These are phyloP conservation scores for Pseudorasbora parva DNA, from an alignment of 2,113 vertebrate genomes.

Conservation along the genomic window DNA sequence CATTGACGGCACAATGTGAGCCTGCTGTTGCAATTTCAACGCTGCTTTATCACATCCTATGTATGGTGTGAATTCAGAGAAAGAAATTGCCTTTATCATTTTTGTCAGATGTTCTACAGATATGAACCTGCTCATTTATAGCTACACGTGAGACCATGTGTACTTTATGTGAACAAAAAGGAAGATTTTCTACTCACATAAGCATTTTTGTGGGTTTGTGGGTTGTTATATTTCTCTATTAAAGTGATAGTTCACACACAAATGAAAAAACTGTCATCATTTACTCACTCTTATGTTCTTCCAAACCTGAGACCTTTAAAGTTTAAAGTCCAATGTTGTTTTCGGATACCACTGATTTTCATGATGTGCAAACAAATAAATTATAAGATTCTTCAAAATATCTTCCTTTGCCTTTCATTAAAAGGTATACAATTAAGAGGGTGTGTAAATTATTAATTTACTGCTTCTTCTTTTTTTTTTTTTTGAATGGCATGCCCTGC, in stretches of 20 bases:
- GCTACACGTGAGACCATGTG: not conserved
- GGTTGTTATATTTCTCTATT: not conserved
- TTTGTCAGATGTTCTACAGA: slow-evolving; percentile 28
- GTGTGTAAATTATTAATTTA: not conserved
- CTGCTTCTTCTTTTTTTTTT: not conserved
- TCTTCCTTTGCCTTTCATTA: not conserved
- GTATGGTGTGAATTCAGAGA: slow-evolving; percentile 45
- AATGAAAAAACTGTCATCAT: not conserved
- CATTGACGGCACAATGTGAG: not conserved
- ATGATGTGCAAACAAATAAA: not conserved
- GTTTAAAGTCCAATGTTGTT: not conserved
- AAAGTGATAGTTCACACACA: not conserved
- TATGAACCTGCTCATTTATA: slow-evolving; percentile 49
- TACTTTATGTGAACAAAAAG: not conserved
- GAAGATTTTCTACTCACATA: not conserved
- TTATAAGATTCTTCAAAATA: not conserved
- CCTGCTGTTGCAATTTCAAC: slow-evolving; percentile 25
- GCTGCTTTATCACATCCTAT: slow-evolving; percentile 10
- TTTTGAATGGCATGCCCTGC: not conserved
- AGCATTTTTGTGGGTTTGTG: slow-evolving; percentile 8
- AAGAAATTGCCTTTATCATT: slow-evolving; percentile 18
- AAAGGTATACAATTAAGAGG: not conserved
- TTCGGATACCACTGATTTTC: not conserved
- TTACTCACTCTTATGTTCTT: not conserved
- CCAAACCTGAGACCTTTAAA: not conserved